Conservation (phyloP, 2,113 vertebrate genomes). For the Nycticorax nycticorax region DNA sequence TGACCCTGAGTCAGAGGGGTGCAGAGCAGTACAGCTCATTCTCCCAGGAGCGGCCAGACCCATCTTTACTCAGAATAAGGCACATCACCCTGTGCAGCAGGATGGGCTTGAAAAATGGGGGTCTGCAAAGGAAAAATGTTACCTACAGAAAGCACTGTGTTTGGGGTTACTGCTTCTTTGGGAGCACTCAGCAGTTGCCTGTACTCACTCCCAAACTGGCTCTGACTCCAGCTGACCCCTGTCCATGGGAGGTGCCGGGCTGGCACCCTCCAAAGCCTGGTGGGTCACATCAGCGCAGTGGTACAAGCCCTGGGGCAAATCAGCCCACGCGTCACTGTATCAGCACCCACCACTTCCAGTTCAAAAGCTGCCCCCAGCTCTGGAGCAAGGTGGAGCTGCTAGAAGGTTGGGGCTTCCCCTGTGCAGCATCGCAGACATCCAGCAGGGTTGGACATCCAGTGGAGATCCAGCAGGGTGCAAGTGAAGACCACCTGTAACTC, state of each 20-base stretch:
- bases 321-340: not conserved
- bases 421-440: fast-evolving
- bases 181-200: not conserved
- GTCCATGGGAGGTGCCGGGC: not conserved
- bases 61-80: not conserved
- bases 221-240: not conserved
- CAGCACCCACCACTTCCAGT: not conserved
- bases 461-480: not conserved
- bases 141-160: not conserved
- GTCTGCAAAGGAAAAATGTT: not conserved
- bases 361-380: not conserved
- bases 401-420: not conserved
- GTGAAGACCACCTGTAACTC: not conserved
- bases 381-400: not conserved
- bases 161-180: not conserved
- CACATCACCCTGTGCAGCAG: not conserved
- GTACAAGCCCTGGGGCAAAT: not conserved
- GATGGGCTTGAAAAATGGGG: not conserved
- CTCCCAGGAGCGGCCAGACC: not conserved
- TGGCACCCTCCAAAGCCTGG: not conserved
- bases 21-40: not conserved
- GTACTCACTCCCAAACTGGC: not conserved
- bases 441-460: not conserved
- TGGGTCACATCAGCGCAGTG: not conserved
- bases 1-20: not conserved